Conservation (phyloP, 2,888 invertebrate genomes). For the Hirtodrosophila confusa region DNA sequence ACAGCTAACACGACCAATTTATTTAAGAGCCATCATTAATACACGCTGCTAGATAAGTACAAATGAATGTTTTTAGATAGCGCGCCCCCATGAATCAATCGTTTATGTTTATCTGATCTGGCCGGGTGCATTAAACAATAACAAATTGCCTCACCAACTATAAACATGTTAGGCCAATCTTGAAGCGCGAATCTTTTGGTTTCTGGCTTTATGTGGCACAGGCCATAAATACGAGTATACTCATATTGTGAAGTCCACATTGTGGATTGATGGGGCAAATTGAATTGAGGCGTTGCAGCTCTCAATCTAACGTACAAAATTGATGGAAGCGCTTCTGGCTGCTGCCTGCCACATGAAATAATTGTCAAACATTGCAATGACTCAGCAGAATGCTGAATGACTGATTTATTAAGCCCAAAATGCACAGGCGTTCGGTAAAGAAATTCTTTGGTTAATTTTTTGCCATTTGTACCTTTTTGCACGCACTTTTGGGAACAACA, state of each 20-base stretch:
- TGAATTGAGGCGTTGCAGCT: conserved; percentile 58
- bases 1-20: conserved; percentile 40
- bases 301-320: conserved; percentile 46
- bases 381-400: conserved; percentile 27
- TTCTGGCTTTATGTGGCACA: conserved; percentile 12
- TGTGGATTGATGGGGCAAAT: conserved; percentile 50
- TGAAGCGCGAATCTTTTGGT: conserved; percentile 17
- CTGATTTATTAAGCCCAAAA: conserved; percentile 51
- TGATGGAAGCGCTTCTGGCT: conserved; percentile 47
- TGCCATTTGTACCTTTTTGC: conserved; percentile 4
- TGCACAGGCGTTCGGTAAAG: not conserved
- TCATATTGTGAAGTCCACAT: conserved; percentile 1
- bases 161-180: conserved; percentile 42
- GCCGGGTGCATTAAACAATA: conserved; percentile 12
- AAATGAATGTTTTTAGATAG: conserved; percentile 41
- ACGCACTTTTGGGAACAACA: conserved; percentile 23
- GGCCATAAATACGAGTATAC: conserved; percentile 44
- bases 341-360: conserved; percentile 46
- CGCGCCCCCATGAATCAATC: conserved; percentile 48
- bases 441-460: conserved; percentile 9
- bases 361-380: conserved; percentile 44
- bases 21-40: conserved; percentile 54
- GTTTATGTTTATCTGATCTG: conserved; percentile 40
- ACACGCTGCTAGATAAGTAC: conserved; percentile 32
- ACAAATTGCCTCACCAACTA: conserved; percentile 30